Evolutionary conservation across 1,140 invertebrate genomes (phyloP).

Genomic region (Akabosia matsudoensis): DNA sequence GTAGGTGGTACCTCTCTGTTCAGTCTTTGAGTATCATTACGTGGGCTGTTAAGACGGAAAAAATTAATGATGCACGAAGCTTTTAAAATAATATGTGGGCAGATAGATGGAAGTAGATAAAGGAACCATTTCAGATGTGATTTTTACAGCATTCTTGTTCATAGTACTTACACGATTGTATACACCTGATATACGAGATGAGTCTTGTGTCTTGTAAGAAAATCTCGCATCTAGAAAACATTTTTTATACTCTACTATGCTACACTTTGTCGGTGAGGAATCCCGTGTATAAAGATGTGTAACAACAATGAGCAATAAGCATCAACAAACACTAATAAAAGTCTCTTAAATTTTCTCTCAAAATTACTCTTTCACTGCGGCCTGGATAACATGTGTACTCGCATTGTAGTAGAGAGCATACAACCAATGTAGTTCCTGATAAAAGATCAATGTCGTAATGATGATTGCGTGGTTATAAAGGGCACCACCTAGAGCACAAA

Average conservation of each 20-base stretch:
- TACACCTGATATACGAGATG: too few relatives aligned
- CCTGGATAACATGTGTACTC: too few relatives aligned
- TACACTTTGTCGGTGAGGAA: constrained; percentile 9
- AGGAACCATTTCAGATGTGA: too few relatives aligned
- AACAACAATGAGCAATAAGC: constrained; percentile 22
- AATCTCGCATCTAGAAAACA: too few relatives aligned
- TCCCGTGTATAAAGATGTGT: constrained; percentile 12
- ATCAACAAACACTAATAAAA: constrained; percentile 24
- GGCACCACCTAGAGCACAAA: not conserved
- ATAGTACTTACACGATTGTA: too few relatives aligned
- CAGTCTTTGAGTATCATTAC: too few relatives aligned
- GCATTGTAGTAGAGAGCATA: too few relatives aligned
- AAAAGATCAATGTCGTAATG: not conserved
- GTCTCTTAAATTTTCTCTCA: constrained; percentile 21
- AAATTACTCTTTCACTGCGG: too few relatives aligned
- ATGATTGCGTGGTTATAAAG: not conserved
- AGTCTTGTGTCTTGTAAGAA: too few relatives aligned
- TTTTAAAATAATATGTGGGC: not conserved
- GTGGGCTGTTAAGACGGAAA: not conserved
- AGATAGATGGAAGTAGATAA: not conserved
- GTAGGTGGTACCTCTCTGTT: constrained; percentile 3
- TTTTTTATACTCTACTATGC: too few relatives aligned
- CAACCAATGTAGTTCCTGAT: not conserved
- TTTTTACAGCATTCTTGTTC: too few relatives aligned
- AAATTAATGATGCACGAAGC: constrained; percentile 21